Conservation (phyloP, 2,113 vertebrate genomes). For the Aix galericulata region DNA sequence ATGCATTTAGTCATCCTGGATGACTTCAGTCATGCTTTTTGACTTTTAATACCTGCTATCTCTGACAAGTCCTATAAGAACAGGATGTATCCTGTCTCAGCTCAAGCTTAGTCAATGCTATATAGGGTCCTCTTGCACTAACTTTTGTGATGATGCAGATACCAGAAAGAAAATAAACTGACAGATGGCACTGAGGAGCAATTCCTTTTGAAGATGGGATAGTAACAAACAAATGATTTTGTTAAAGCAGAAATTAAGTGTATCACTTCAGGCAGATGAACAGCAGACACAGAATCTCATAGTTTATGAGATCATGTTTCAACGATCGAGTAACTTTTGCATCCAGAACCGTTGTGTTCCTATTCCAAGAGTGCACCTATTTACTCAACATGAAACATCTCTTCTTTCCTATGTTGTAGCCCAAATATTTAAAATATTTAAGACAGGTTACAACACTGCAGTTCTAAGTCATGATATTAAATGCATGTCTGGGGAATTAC, state of each 20-base stretch:
- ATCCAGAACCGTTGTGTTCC: not conserved
- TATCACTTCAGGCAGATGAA: accelerated
- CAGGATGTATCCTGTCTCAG: not conserved
- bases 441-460: not conserved
- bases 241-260: not conserved
- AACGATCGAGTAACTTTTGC: not conserved
- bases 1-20: not conserved
- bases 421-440: not conserved
- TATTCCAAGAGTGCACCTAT: not conserved
- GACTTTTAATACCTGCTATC: not conserved
- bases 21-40: not conserved
- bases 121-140: not conserved
- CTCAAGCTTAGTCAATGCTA: not conserved
- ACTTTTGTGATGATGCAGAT: not conserved
- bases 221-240: not conserved
- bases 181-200: not conserved
- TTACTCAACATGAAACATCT: not conserved
- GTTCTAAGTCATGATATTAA: not conserved
- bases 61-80: not conserved
- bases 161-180: not conserved
- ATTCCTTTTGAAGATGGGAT: not conserved
- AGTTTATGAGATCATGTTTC: not conserved
- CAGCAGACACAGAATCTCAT: not conserved
- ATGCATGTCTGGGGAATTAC: not conserved
- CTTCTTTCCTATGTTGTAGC: not conserved